Base-by-base conservation (phyloP, 2,113 vertebrate species). In the Passer montanus region DNA sequence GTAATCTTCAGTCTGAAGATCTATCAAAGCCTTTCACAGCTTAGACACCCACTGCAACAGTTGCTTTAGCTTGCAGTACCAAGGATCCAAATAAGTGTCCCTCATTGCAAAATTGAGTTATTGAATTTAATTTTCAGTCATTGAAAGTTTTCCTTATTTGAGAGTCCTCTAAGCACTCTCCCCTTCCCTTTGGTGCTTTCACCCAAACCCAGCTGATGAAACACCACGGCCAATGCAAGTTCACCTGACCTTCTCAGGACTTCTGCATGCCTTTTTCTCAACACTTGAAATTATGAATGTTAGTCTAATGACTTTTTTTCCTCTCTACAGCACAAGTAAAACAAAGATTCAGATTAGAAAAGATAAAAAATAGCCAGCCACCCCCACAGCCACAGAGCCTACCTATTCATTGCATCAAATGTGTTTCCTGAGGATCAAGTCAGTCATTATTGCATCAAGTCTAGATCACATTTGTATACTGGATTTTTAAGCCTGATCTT, bases 361-460 rank as follows among this genome's bases (percentile, higher is more conserved):
- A 5, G 5, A 27, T 52, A 52, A 50, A 50, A 77, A 82, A 60
- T 23, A 84, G 4, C 11, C 26, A 41, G 30, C 11, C 22, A 35
- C 19, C 5, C 18, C 11, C 11, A 3, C 30, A 78, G 16, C 7
- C 22, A 58, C 6, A n/a, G 20, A 63, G 18, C 10, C 30, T 11
- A 63, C 15, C 4, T 37, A 17, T 49, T 70, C 23, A 69, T 13
- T 13, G n/a, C 20, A 58, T 72, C 8, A 26, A 21, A 80, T 13
- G 0, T 13, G 2, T 14, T 84, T 41, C 21, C 28, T 4, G 3
- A 46, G 15, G 35, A 68, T 31, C 0, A 0, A 55, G 52, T 39
- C 26, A n/a, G 8, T 37, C 35, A 37, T 37, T 37, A 37, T 37
- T 37, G 35, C 35, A 37, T 37, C 35, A 37, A 37, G 35, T 37